Percentiles rank a stretch among this genome's conserved stretches.
Conservation (phyloP, 2,797 vertebrate genomes). For the Typhlichthys eigenmanni region DNA sequence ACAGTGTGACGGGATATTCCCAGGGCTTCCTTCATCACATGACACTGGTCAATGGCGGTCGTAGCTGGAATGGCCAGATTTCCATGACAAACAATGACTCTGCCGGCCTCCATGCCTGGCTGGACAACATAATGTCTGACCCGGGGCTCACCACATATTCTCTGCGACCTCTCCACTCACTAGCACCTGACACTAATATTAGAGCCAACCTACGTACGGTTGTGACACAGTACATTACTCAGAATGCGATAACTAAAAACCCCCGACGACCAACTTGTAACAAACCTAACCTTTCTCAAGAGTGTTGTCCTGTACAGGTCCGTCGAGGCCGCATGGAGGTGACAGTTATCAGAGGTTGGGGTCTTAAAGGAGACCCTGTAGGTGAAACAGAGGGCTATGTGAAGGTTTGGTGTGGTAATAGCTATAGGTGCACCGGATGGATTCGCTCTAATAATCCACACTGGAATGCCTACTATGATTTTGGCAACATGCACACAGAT, state of each 20-base stretch:
- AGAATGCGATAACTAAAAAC: background rate
- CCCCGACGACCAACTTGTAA: background rate
- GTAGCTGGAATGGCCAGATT: background rate
- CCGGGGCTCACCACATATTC: slow-evolving; percentile 4
- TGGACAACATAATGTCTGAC: background rate
- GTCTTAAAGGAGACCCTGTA: slow-evolving; percentile 5
- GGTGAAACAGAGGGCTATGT: slow-evolving; percentile 1
- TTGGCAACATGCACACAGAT: background rate
- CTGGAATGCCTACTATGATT: slow-evolving; percentile 3
- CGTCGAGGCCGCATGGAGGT: slow-evolving; percentile 7
- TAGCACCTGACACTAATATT: background rate
- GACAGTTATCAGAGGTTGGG: background rate
- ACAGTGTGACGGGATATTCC: background rate
- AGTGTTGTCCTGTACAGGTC: slow-evolving; percentile 1
- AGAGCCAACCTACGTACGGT: background rate
- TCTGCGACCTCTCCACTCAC: slow-evolving; percentile 1
- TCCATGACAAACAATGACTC: slow-evolving; percentile 1
- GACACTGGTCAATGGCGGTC: background rate
- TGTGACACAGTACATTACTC: background rate
- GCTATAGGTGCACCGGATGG: background rate
- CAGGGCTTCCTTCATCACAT: background rate
- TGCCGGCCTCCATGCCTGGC: background rate
- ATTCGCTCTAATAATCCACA: background rate
- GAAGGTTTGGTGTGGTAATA: slow-evolving; percentile 1
- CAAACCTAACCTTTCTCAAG: slow-evolving; percentile 3